These are phyloP conservation scores for Acanthisitta chloris DNA, from an alignment of 2,113 vertebrate genomes.

Conservation along the genomic window DNA sequence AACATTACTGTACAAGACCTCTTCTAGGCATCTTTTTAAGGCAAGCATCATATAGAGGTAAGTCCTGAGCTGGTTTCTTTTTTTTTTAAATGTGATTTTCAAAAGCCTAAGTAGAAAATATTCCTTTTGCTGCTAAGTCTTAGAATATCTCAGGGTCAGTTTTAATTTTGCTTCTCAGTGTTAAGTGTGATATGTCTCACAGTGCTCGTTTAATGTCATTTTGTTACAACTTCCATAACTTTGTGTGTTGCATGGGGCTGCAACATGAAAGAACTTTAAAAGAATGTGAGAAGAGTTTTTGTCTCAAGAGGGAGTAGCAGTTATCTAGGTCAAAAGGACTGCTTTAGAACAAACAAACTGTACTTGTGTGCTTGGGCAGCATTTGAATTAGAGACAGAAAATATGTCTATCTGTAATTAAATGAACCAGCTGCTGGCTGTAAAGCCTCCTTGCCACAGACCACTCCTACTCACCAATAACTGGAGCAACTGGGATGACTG, in stretches of 20 bases:
- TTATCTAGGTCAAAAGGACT: slow-evolving; percentile 21
- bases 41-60: slow-evolving; percentile 15
- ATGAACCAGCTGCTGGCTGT: not conserved
- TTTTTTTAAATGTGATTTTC: not conserved
- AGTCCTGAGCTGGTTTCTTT: not conserved
- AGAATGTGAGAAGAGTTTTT: not conserved
- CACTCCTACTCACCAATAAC: not conserved
- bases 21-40: slow-evolving; percentile 9
- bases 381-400: not conserved
- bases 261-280: not conserved
- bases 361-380: not conserved
- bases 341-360: not conserved
- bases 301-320: not conserved
- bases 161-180: not conserved
- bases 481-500: not conserved
- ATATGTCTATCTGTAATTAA: not conserved
- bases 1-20: not conserved
- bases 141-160: not conserved
- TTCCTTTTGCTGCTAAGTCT: not conserved
- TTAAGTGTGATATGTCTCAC: not conserved
- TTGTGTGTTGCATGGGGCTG: not conserved
- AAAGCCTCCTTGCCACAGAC: not conserved
- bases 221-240: not conserved
- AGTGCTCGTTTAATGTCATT: not conserved
- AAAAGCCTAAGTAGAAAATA: not conserved